These are phyloP conservation scores for Kryphioiulus occultus DNA, from an alignment of 2,888 invertebrate species.

Conservation along the genomic window DNA sequence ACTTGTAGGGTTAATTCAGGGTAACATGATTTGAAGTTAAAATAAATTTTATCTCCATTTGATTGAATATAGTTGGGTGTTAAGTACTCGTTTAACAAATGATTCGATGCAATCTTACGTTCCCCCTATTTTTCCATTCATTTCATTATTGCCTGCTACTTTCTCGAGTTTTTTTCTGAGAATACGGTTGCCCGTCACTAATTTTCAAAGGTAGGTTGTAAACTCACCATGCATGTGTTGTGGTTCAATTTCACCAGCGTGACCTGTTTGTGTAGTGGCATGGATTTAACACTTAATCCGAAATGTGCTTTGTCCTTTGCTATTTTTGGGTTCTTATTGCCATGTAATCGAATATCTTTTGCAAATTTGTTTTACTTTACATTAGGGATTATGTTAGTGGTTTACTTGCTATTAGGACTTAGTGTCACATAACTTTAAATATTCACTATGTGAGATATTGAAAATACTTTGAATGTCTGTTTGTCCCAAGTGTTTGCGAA, in stretches of 20 bases:
- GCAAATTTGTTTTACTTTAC: background rate
- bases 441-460: background rate
- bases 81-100: background rate
- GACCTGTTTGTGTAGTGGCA: background rate
- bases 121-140: slow-evolving; percentile 3
- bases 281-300: background rate
- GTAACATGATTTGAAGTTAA: background rate
- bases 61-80: background rate
- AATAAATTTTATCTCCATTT: background rate
- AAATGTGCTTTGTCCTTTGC: background rate
- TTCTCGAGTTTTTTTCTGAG: slow-evolving; percentile 45
- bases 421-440: background rate
- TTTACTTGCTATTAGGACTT: background rate
- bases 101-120: slow-evolving; percentile 2
- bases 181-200: slow-evolving; percentile 45
- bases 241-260: background rate
- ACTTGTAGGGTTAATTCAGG: background rate
- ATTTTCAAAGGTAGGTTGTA: slow-evolving; percentile 29
- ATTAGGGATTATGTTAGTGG: background rate
- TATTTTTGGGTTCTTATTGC: background rate
- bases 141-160: slow-evolving; percentile 43
- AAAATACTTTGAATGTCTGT: background rate
- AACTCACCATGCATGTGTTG: background rate
- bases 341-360: background rate
- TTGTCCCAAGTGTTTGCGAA: background rate